phyloP scores from a whole-genome alignment of 2,797 vertebrate species.

The Ctenosaura bakeri region DNA sequence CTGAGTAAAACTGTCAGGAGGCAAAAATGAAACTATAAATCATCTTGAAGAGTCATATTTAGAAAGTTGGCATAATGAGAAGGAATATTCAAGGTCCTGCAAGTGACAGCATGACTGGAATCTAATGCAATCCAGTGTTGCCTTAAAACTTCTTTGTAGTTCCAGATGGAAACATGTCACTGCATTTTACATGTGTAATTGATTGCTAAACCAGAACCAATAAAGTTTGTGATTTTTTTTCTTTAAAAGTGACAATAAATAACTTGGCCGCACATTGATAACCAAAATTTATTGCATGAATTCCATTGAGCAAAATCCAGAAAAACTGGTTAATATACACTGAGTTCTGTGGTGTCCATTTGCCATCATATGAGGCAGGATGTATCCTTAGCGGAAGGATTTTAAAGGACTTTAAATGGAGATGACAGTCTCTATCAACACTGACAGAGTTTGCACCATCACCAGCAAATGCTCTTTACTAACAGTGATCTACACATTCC shows the following conservation, averaged over 20 bases:
- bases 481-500: background rate
- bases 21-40: constrained; percentile 65
- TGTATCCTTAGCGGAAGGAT: background rate
- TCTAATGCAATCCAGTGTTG: constrained; percentile 10
- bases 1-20: constrained; percentile 65
- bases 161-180: background rate
- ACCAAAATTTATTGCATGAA: background rate
- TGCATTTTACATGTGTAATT: background rate
- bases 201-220: background rate
- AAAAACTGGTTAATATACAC: background rate
- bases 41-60: constrained; percentile 1
- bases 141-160: background rate
- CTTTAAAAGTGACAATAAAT: constrained; percentile 3
- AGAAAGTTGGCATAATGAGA: constrained; percentile 42
- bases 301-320: background rate
- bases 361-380: background rate
- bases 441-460: background rate
- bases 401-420: background rate
- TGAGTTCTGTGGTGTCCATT: background rate
- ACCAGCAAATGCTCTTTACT: background rate
- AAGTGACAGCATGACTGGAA: constrained; percentile 39
- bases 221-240: background rate
- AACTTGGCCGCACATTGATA: background rate
- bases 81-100: background rate
- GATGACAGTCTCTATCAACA: background rate